Base-by-base conservation (phyloP, 2,888 invertebrate species). In the Rhaphigaster nebulosa region DNA sequence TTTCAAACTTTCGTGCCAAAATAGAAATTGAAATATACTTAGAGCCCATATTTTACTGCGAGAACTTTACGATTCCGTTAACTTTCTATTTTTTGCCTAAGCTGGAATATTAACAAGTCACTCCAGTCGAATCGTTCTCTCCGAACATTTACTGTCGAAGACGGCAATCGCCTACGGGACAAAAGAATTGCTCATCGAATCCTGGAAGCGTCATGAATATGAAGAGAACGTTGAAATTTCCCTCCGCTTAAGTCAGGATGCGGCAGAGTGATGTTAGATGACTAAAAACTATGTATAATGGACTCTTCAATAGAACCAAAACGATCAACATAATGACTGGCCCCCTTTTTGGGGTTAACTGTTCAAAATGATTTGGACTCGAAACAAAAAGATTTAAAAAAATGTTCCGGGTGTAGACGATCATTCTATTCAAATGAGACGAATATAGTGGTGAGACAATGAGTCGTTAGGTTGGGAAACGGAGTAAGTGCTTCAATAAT, bases 301-400 rank as follows among this genome's bases (percentile, higher is more conserved):
- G 70, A 5, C 70, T 76, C 65, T 65, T 65, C 18, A 34, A 60
- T n/a, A n/a, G n/a, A n/a, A 8, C 60, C 23, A 52, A 54, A 60
- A 26, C 65, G 65, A 65, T 65, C 65, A 10, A 65, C 10, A 38
- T 76, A 76, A 76, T 76, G 38, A 38, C 70, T 38, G 20, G 70
- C 38, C 34, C 70, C 15, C 38, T 65, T 76, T 76, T 76, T 18
- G 70, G 29, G 38, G 70, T 38, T 76, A 76, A 76, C 34, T 29
- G 70, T 76, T 76, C 70, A 18, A 34, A 29, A 70, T 20, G 70
- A 70, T 70, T 70, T 34, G 18, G 70, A 70, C 70, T 34, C 34
- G 70, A 18, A 76, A 76, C 70, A 76, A 76, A 76, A 76, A 76
- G 70, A 76, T 76, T 76, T 76, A 76, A 76, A 76, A 76, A 76